phyloP scores from a whole-genome alignment of 64 coral and sea anemone genomes.

The Acropora tenuis region DNA sequence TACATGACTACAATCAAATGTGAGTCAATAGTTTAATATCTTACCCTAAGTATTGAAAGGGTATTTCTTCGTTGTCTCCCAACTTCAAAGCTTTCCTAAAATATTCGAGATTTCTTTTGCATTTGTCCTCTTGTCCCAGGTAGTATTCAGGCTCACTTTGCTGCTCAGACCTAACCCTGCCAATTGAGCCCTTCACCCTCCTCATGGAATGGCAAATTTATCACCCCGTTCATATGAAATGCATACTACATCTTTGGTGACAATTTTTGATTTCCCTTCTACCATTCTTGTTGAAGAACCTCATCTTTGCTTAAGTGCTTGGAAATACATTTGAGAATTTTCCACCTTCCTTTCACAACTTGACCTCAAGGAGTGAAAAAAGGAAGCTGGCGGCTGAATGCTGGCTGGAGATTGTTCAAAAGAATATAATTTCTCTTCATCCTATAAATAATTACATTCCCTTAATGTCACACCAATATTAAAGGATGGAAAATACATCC shows the following conservation, averaged over 20 bases:
- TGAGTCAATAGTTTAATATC: background rate
- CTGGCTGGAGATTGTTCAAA: slow-evolving; percentile 19
- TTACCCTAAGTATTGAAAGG: slow-evolving; percentile 27
- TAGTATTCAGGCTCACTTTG: slow-evolving; percentile 15
- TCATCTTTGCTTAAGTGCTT: slow-evolving; percentile 8
- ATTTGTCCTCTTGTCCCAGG: slow-evolving; percentile 4
- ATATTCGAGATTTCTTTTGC: slow-evolving; percentile 26
- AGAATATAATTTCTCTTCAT: slow-evolving; percentile 14
- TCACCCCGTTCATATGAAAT: slow-evolving; percentile 16
- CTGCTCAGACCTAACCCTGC: background rate
- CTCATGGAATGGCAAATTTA: slow-evolving; percentile 24
- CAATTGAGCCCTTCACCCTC: slow-evolving; percentile 26
- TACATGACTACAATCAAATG: too few relatives aligned
- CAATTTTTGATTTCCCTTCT: slow-evolving; percentile 26
- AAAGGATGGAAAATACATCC: slow-evolving; percentile 14
- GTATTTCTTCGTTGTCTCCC: slow-evolving; percentile 5
- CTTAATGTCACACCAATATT: background rate
- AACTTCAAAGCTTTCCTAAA: slow-evolving; percentile 36
- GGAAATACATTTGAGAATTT: slow-evolving; percentile 22
- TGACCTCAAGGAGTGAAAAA: background rate
- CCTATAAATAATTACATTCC: slow-evolving; percentile 31
- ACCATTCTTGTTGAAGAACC: slow-evolving; percentile 2
- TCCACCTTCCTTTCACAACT: slow-evolving; percentile 12
- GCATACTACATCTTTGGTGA: slow-evolving; percentile 35
- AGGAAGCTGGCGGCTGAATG: slow-evolving; percentile 11